Evolutionary conservation across 2,797 vertebrate genomes (phyloP).

Genomic region (Coluber constrictor): DNA sequence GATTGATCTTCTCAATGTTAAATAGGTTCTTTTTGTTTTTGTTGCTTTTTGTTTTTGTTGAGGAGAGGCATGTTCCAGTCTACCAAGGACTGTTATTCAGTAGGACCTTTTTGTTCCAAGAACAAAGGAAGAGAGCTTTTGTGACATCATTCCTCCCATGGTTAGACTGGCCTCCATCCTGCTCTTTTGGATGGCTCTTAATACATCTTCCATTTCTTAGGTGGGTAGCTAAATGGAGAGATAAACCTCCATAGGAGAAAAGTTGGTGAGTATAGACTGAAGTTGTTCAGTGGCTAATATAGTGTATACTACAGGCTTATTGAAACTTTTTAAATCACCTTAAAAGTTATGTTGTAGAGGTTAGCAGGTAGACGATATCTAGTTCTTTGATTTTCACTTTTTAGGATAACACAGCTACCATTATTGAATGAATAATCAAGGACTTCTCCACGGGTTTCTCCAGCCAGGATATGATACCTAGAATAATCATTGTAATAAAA

Average conservation of each 20-base stretch:
- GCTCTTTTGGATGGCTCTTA: background rate
- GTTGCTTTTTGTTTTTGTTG: too few relatives aligned
- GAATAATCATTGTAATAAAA: conserved; percentile 39
- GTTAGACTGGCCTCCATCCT: background rate
- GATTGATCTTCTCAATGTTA: background rate
- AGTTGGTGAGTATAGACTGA: background rate
- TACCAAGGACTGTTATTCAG: background rate
- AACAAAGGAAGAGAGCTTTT: background rate
- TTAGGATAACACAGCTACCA: conserved; percentile 68
- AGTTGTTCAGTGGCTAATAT: background rate
- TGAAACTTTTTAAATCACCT: conserved; percentile 64
- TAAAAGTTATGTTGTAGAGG: conserved; percentile 75
- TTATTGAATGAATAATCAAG: conserved; percentile 82
- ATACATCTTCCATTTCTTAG: background rate
- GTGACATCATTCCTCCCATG: background rate
- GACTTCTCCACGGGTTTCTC: conserved; percentile 74
- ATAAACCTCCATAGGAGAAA: background rate
- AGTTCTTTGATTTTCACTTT: conserved; percentile 63
- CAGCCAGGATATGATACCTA: conserved; percentile 79
- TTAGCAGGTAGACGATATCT: conserved; percentile 78
- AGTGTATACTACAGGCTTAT: too few relatives aligned
- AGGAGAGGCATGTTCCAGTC: background rate
- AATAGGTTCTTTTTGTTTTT: background rate
- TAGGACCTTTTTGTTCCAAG: background rate
- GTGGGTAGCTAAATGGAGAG: background rate